Evolutionary conservation across 2,888 invertebrate genomes (phyloP), one percentile per base, ranked within the genome.

Genomic region (Stenoptilia bipunctidactyla): DNA sequence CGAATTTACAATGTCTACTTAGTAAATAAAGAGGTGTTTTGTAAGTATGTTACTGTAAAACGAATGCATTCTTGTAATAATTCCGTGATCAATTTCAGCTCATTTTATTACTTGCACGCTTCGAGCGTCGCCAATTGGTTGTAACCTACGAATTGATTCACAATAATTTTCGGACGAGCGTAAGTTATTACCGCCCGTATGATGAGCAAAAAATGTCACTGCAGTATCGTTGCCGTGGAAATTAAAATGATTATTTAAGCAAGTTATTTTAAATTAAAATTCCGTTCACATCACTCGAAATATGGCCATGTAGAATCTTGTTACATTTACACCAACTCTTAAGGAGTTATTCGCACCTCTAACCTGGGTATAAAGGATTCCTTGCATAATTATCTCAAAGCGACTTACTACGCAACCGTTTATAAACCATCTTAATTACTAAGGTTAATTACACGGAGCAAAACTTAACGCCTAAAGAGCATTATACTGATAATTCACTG

Each of bases 341-440:
- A 60, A 55, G 56, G 58, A 68, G 62, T 64, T 66, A 69, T 67
- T 65, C 54, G 48, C 56, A 61, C 64, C 66, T 74, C 69, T 74
- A 79, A 65, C 69, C 69, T 69, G 67, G 68, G 72, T 74, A 75
- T 77, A 80, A 75, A 73, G 74, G 71, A 79, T 79, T 77, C 75
- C 66, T 62, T 58, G 67, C 71, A 73, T 77, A 67, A 73, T 73
- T 73, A 75, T 79, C 73, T 72, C 70, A 68, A 68, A 76, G 74
- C 73, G 69, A 70, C 72, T 77, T 66, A 67, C 66, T 62, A 76
- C 76, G 68, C 68, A 71, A 67, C 72, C 75, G 76, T 79, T 77
- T 77, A 82, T 77, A 74, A 80, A 76, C 72, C 74, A 76, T 75
- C 75, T 77, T 79, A 77, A 80, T 80, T 76, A 75, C 79, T 68